phyloP scores from a whole-genome alignment of 2,113 vertebrate genomes.

The Synodontis membranacea region DNA sequence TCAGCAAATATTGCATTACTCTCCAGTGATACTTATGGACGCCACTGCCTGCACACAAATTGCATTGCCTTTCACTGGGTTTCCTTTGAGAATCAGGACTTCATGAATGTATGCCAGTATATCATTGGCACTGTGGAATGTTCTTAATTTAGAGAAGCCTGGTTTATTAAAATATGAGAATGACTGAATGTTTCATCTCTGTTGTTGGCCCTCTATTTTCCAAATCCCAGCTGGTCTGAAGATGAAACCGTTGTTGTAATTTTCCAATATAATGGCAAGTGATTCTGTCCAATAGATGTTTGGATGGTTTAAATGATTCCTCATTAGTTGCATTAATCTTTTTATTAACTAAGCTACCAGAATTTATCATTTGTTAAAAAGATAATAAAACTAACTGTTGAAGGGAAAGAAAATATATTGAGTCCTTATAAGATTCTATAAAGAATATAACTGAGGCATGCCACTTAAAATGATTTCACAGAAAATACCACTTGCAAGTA shows the following conservation, averaged over 20 bases:
- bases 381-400: not conserved
- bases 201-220: conserved; percentile 32
- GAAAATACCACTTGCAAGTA: not conserved
- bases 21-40: conserved; percentile 21
- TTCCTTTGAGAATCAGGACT: conserved; percentile 30
- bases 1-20: conserved; percentile 33
- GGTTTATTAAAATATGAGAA: conserved; percentile 37
- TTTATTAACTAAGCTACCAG: not conserved
- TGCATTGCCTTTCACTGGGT: conserved; percentile 22
- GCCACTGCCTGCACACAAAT: conserved; percentile 22
- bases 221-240: conserved; percentile 35
- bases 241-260: conserved; percentile 28
- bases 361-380: not conserved
- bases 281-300: not conserved
- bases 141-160: conserved; percentile 30
- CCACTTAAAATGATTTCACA: not conserved
- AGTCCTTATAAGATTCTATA: not conserved
- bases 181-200: conserved; percentile 30
- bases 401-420: not conserved
- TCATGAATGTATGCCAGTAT: conserved; percentile 34
- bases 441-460: not conserved
- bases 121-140: conserved; percentile 27
- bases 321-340: conserved; percentile 5
- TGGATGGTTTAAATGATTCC: conserved; percentile 15
- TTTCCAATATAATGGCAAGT: conserved; percentile 21